Evolutionary conservation across 2,888 invertebrate genomes (phyloP), one percentile per base, ranked within the genome.

Genomic region (Idaea dimidiata): DNA sequence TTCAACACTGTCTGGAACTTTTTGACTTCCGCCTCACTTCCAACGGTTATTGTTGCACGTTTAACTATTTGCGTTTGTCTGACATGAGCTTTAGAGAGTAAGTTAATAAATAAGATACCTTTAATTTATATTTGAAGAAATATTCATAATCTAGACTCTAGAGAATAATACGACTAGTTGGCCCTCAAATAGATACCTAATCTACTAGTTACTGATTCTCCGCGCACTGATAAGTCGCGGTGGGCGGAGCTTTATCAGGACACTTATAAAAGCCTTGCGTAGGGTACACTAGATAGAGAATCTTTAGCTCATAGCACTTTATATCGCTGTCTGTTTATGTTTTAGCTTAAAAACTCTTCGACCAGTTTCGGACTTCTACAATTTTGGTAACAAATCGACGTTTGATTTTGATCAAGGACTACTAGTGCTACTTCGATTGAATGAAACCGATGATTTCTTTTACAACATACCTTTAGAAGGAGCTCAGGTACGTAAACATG

Each of bases 41-140:
- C 80, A 93, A 93, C 60, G 94, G 94, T 0, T 93, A 88, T 72
- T 94, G 94, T 72, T 94, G 94, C 72, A 91, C 93, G 1, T 94
- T 94, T 74, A 94, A 94, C 78, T 94, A 94, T 70, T 77, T 93
- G 17, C 83, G 94, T 32, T 72, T 74, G 32, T 84, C 85, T 0
- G 93, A 93, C 64, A 75, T 74, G 31, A 76, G 76, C 16, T 90
- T 92, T 66, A 78, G 81, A 72, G 82, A 84, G 92, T 92, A 83
- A 68, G 82, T 68, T 60, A 53, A 53, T 17, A 7, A 18, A 4
- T 8, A 16, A 16, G 53, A 53, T 16, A 53, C n/a, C n/a, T n/a
- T n/a, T n/a, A n/a, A n/a, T n/a, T n/a, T n/a, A n/a, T n/a, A n/a
- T n/a, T n/a, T n/a, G n/a, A n/a, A n/a, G n/a, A n/a, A n/a, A n/a